phyloP scores from a whole-genome alignment of 1,140 invertebrate genomes.

The Aporrectodea caliginosa region DNA sequence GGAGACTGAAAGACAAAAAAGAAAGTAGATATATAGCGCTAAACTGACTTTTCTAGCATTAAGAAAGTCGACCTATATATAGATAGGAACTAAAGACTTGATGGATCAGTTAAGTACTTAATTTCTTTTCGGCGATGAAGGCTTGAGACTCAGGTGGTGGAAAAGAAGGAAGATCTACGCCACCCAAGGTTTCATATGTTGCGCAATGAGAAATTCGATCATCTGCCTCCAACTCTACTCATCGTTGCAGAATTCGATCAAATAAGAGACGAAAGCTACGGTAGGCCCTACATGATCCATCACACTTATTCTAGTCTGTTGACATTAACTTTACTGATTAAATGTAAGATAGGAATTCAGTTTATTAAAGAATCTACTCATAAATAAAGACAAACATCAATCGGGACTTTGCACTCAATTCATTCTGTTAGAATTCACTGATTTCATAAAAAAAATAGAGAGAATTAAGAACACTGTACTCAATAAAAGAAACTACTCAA shows the following conservation, averaged over 20 bases:
- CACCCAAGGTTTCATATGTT: background rate
- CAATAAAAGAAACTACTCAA: too few relatives aligned
- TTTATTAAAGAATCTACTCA: background rate
- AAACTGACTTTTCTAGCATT: too few relatives aligned
- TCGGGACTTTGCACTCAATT: background rate
- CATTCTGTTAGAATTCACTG: too few relatives aligned
- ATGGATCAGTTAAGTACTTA: too few relatives aligned
- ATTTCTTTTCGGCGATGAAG: background rate
- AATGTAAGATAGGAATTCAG: background rate
- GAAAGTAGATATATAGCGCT: too few relatives aligned
- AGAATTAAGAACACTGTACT: background rate
- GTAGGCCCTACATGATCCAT: slow-evolving; percentile 40
- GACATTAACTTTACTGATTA: too few relatives aligned
- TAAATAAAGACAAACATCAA: background rate
- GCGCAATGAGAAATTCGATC: slow-evolving; percentile 37
- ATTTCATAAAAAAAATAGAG: too few relatives aligned
- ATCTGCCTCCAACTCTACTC: slow-evolving; percentile 45
- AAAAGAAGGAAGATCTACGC: background rate
- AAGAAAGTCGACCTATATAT: too few relatives aligned
- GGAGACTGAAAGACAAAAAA: too few relatives aligned
- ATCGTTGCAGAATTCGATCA: slow-evolving; percentile 49
- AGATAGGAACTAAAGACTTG: too few relatives aligned
- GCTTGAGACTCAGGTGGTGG: background rate
- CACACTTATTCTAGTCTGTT: too few relatives aligned
- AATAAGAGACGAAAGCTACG: slow-evolving; percentile 44